Percentiles rank a stretch among this genome's conserved stretches.
phyloP scores from a whole-genome alignment of 2,888 invertebrate genomes.

The Platypus cylindrus region DNA sequence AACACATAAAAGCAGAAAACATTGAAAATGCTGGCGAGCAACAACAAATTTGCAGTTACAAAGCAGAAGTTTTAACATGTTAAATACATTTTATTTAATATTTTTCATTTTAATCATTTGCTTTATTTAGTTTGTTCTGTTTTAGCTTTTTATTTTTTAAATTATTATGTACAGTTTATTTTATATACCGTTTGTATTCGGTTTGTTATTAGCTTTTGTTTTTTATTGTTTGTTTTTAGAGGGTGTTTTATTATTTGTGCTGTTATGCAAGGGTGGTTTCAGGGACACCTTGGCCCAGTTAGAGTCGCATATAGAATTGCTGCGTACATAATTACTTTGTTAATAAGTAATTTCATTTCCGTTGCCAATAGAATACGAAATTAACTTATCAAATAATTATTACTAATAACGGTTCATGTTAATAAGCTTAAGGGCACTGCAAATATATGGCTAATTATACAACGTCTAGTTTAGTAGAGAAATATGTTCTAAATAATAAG shows the following conservation, averaged over 20 bases:
- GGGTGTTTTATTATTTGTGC: conserved; percentile 23
- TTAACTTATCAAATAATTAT: no score
- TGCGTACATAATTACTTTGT: conserved; percentile 5
- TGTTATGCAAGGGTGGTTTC: conserved; percentile 35
- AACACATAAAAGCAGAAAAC: conserved; percentile 16
- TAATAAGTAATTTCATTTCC: not conserved
- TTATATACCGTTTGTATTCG: conserved; percentile 9
- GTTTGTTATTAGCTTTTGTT: conserved; percentile 13
- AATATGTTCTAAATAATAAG: no score
- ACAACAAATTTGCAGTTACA: conserved; percentile 24
- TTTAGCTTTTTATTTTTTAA: conserved; percentile 6
- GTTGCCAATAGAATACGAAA: not conserved
- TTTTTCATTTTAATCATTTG: no score
- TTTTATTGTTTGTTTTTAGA: conserved; percentile 10
- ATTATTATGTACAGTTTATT: conserved; percentile 13
- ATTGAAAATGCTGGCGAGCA: conserved; percentile 14
- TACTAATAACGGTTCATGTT: no score
- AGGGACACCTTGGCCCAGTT: conserved; percentile 34
- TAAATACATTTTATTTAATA: no score
- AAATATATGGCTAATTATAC: no score
- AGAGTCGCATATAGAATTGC: conserved; percentile 13
- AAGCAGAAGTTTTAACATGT: no score
- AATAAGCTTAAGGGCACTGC: no score
- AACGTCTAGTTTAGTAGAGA: no score
- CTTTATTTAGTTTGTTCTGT: conserved; percentile 11